A percentile compares a stretch with the other conserved stretches of the same genome.
phyloP scores from a whole-genome alignment of 2,113 vertebrate genomes.

The Sturnus vulgaris region DNA sequence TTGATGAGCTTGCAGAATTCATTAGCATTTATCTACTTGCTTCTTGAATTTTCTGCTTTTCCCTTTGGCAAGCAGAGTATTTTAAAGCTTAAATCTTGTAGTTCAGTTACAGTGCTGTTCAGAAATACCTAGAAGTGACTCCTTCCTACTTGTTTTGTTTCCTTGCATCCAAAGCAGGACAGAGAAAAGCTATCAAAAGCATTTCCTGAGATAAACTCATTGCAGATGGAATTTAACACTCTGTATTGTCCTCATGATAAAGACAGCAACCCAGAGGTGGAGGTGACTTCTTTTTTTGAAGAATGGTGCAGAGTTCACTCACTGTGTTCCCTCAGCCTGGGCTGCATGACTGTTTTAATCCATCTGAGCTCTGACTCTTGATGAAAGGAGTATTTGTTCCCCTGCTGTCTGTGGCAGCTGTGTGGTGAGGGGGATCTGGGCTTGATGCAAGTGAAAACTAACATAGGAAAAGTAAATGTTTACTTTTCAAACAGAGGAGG shows the following conservation, averaged over 20 bases:
- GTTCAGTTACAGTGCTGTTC: neutral
- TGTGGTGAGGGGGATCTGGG: neutral
- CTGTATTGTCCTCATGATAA: neutral
- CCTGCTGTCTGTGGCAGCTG: neutral
- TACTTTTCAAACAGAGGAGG: neutral
- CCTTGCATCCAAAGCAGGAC: neutral
- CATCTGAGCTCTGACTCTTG: neutral
- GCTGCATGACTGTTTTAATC: neutral
- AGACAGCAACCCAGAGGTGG: neutral
- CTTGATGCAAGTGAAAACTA: neutral
- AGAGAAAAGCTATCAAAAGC: neutral
- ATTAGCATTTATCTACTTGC: neutral
- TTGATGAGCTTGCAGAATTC: neutral
- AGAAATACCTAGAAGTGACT: neutral
- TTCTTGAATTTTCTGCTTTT: neutral
- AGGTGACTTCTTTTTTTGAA: neutral
- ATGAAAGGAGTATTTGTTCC: neutral
- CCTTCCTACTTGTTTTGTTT: neutral
- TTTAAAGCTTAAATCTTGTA: neutral
- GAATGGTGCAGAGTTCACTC: neutral
- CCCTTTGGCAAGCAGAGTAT: neutral
- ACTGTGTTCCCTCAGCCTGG: neutral
- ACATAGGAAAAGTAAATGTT: neutral
- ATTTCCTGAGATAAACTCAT: neutral
- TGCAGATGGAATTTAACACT: constrained; percentile 8